Evolutionary conservation across 2,113 vertebrate genomes (phyloP), one percentile per base, ranked within the genome.

Genomic region (Heteronetta atricapilla): DNA sequence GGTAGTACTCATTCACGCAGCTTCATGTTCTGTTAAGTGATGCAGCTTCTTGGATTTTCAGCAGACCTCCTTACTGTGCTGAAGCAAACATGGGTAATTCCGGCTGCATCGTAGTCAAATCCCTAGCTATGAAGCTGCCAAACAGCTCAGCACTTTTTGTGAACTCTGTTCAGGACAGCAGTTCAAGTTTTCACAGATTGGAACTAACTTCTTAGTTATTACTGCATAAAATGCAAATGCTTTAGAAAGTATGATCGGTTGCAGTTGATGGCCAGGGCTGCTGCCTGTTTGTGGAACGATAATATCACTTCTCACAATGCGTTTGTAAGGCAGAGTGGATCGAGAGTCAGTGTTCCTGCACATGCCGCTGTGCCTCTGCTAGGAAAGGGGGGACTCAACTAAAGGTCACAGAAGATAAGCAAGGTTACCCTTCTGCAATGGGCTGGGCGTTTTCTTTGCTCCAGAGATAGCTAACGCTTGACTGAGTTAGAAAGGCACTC

Each of bases 331-430:
- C 52, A 68, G 70, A 82, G 16, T 36, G 21, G 28, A 40, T 90
- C n/a, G 44, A 59, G 63, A 90, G 63, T 11, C 44, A 53, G 46
- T 83, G 83, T 28, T 55, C 67, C 60, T 90, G 34, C 23, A 26
- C 0, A 0, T 31, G 36, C 62, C 3, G 3, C 68, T 88, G 44
- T 70, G 60, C 14, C 1, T 74, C 76, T 80, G 3, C 33, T 25
- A 58, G 75, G 40, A 88, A 26, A 2, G 11, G 33, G 25, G 52
- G 34, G 48, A n/a, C n/a, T 31, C 38, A 72, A 60, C 8, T 59
- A 64, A 55, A 91, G 53, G 50, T 67, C 26, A 15, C 53, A 50
- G 60, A 18, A 68, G 81, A n/a, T 69, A 70, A 70, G 18, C 46
- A n/a, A 44, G 20, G 18, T 89, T 66, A 44, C 29, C 38, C 23